These are phyloP conservation scores for Lampris megalopsis DNA, from an alignment of 2,113 vertebrate genomes.

Conservation along the genomic window DNA sequence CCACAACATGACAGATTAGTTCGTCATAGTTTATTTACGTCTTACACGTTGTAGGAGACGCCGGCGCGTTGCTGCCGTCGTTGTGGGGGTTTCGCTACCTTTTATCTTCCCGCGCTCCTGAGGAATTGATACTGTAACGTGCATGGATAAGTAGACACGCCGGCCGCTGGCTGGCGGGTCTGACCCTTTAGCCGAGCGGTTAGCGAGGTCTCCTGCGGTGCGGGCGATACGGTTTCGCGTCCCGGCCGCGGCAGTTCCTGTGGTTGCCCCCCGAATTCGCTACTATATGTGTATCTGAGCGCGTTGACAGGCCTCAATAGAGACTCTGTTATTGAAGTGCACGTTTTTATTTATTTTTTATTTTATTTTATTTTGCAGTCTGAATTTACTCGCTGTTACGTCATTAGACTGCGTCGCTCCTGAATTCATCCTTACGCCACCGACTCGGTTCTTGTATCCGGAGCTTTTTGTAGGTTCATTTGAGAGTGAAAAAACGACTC, in stretches of 20 bases:
- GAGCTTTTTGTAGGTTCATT: constrained; percentile 50
- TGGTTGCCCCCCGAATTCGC: no score
- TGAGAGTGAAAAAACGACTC: constrained; percentile 48
- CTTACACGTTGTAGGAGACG: constrained; percentile 33
- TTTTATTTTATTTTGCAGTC: constrained; percentile 10
- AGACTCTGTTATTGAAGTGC: constrained; percentile 45
- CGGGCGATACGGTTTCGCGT: no score
- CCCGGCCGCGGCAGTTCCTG: no score
- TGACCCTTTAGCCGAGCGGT: no score
- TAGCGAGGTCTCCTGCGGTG: no score
- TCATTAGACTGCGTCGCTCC: constrained; percentile 41
- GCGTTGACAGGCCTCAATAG: constrained; percentile 20
- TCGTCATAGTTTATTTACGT: constrained; percentile 57
- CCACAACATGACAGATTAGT: constrained; percentile 55
- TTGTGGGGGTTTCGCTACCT: constrained; percentile 32
- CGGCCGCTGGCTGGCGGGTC: no score
- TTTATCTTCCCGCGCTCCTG: constrained; percentile 22
- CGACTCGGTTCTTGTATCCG: constrained; percentile 40
- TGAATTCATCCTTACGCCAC: constrained; percentile 37
- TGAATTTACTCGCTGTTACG: neutral
- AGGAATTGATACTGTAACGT: constrained; percentile 58
- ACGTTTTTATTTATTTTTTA: constrained; percentile 6
- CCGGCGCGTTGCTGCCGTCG: constrained; percentile 40
- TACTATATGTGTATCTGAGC: no score
- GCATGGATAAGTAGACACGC: no score